These are phyloP conservation scores for Seriola aureovittata DNA, from an alignment of 2,113 vertebrate genomes.

Conservation along the genomic window DNA sequence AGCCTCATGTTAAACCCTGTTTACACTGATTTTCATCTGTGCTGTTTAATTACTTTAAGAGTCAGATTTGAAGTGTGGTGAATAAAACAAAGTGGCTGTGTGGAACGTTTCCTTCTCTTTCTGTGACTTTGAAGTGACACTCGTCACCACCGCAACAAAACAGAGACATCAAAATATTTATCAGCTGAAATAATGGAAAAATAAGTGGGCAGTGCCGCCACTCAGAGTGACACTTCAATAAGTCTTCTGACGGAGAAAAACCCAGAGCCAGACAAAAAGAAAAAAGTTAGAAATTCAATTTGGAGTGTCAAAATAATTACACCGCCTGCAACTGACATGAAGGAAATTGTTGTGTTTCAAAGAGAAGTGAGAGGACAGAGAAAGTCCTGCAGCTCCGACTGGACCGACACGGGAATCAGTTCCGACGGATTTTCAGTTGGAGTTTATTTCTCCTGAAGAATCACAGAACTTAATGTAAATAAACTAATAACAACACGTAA, in stretches of 20 bases:
- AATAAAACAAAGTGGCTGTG: not conserved
- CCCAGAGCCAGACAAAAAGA: conserved; percentile 24
- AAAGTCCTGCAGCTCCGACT: not conserved
- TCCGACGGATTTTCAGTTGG: no score
- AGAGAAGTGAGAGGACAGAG: conserved; percentile 9
- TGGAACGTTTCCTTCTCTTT: not conserved
- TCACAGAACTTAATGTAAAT: not conserved
- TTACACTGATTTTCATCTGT: no score
- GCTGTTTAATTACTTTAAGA: not conserved
- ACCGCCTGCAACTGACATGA: conserved; percentile 2
- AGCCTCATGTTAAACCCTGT: no score
- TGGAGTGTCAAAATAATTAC: conserved; percentile 46
- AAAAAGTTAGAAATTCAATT: conserved; percentile 55
- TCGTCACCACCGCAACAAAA: conserved; percentile 5
- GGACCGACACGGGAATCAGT: not conserved
- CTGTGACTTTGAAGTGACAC: conserved; percentile 47
- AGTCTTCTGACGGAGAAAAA: conserved; percentile 35
- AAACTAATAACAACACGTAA: not conserved
- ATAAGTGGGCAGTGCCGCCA: conserved; percentile 29
- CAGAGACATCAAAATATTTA: conserved; percentile 49
- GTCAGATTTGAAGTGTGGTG: not conserved
- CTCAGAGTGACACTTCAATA: conserved; percentile 53
- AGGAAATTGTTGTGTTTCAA: conserved; percentile 30
- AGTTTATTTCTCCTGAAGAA: not conserved
- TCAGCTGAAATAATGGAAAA: conserved; percentile 56